Base-by-base conservation (phyloP, 2,888 invertebrate species). In the Bugula neritina region DNA sequence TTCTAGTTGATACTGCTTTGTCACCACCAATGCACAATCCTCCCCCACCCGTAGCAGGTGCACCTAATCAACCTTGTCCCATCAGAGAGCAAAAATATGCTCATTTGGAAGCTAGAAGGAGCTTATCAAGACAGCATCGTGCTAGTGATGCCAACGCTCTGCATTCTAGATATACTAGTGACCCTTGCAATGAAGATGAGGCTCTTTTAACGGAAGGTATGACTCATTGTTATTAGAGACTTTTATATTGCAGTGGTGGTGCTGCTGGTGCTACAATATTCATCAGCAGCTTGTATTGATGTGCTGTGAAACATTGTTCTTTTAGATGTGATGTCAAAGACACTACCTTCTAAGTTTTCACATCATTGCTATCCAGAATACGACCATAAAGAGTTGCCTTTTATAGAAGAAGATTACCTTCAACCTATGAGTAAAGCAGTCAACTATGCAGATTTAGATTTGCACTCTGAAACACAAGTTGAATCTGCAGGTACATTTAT, bases 101-200 rank as follows among this genome's bases (percentile, higher is more conserved):
- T 1, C 80, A 85, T 76, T 82, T 85, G 27, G 86, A 86, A 71
- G 82, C 84, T 13, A 21, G 63, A 71, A 29, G 10, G 17, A 29
- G 31, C 10, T 63, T 31, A 31, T 31, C 31, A 31, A 63, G 63
- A n/a, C 31, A 31, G 27, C 31, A 63, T 2, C 27, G 63, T 13
- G 31, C 5, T 27, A 63, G 63, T 63, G 63, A 63, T 34, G 34
- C 31, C 29, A 25, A 34, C n/a, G 34, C 63, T 2, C 63, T 63
- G 3, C 10, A 13, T 13, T 63, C 63, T n/a, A 63, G 63, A 31
- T 63, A 63, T 31, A 63, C 63, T 5, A 63, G 63, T 31, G 63
- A 63, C 63, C 63, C 63, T 3, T 63, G 63, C 31, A 25, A 25
- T 63, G 63, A 63, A 63, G 63, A 63, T 63, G 63, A 63, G 27